Conservation (phyloP, 2,113 vertebrate species). For the Zingel zingel region DNA sequence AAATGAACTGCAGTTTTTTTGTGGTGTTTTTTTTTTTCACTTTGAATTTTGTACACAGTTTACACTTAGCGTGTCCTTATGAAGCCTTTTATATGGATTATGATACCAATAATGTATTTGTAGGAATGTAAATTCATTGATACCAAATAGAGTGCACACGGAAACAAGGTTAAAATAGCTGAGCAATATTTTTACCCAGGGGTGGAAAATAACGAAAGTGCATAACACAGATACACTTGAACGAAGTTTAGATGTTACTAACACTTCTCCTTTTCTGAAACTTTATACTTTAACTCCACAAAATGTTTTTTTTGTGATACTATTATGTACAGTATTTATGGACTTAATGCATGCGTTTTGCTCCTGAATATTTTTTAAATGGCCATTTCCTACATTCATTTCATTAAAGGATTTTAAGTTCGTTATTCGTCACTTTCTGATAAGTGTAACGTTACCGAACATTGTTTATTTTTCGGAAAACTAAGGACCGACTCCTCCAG, state of each 20-base stretch:
- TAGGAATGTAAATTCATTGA: not conserved
- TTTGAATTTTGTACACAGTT: not conserved
- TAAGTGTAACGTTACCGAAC: no score
- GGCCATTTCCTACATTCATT: accelerated
- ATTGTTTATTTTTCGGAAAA: not conserved
- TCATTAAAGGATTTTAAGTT: not conserved
- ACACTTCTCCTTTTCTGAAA: not conserved
- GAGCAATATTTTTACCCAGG: not conserved
- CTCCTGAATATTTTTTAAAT: no score
- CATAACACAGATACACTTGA: not conserved
- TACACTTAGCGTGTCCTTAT: not conserved
- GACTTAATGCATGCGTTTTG: not conserved
- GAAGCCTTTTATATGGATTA: not conserved
- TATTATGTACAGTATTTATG: not conserved
- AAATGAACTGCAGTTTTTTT: not conserved
- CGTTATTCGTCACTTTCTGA: not conserved
- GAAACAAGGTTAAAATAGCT: not conserved
- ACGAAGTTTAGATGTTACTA: not conserved
- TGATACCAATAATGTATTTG: not conserved
- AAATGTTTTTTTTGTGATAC: not conserved
- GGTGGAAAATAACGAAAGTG: not conserved
- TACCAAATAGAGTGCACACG: not conserved
- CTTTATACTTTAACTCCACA: not conserved
- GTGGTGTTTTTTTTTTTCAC: not conserved
- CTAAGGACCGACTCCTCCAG: not conserved